phyloP scores from a whole-genome alignment of 2,113 vertebrate species.

The Silurus glanis region DNA sequence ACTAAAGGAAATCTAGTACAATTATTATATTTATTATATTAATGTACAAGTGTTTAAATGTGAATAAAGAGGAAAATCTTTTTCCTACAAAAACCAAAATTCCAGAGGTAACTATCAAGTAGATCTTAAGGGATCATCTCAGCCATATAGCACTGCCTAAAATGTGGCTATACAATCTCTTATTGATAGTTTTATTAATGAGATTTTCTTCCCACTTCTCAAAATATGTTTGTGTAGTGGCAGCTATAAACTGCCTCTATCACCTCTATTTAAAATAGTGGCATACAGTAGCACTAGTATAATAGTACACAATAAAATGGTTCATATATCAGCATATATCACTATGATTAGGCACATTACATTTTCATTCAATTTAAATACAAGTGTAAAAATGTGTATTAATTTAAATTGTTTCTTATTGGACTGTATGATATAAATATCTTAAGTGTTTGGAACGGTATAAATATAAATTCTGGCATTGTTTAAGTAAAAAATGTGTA shows the following conservation, averaged over 20 bases:
- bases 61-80: not conserved
- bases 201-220: not conserved
- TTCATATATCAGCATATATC: not conserved
- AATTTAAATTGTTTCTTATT: not conserved
- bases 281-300: not conserved
- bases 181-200: not conserved
- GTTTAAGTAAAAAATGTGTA: not conserved
- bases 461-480: not conserved
- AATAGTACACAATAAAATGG: not conserved
- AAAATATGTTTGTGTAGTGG: not conserved
- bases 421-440: not conserved
- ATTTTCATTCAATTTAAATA: not conserved
- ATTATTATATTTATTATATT: slow-evolving; percentile 1
- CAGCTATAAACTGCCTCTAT: too few species aligned
- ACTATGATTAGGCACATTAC: not conserved
- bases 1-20: not conserved
- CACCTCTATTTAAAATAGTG: not conserved
- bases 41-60: not conserved
- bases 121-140: not conserved
- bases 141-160: not conserved
- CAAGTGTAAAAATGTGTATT: not conserved
- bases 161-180: not conserved
- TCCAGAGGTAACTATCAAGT: not conserved
- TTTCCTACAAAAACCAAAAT: slow-evolving; percentile 2
- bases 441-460: not conserved